Base-by-base conservation (phyloP, 2,797 vertebrate genomes). In the Pangasius djambal region DNA sequence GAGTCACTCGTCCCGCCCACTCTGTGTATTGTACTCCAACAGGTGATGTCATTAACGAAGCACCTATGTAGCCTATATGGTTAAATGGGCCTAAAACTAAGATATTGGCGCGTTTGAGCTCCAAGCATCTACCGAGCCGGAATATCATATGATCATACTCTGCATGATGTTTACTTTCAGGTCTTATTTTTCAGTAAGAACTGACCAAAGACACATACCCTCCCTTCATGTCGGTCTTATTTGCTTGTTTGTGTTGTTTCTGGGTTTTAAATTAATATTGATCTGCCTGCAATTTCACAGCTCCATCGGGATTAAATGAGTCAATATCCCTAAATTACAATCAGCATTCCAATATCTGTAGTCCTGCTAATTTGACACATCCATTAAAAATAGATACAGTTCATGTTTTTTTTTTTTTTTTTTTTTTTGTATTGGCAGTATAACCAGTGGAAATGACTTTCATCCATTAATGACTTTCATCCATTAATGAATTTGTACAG, bases 281-380 rank as follows among this genome's bases (percentile, higher is more conserved):
- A 96, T 96, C 94, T 87, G 89, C 92, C 91, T 93, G 91, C 94
- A 92, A 94, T 94, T 92, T 89, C 89, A 79, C 86, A 90, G 86
- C 93, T 92, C 92, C 91, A 65, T 83, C 69, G 93, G 92, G 93
- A 94, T 92, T 89, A 88, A 90, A 90, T 91, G 92, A 94, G 95
- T 94, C 94, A 94, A 95, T 95, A 88, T 89, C 89, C 93, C 94
- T 85, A 95, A 94, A 95, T 95, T 94, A 94, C 94, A 94, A 90
- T 83, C 70, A 90, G 83, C 72, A 59, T 90, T 79, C 85, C 90
- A n/a, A 52, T 79, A 87, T 22, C 69, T 87, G 89, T 87, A 69
- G 40, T 75, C 50, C 93, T 92, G 93, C 92, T 89, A 90, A 93
- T 93, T 94, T 95, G 93, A 94, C 93, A 91, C 84, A 89, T 91